Percentiles rank a stretch among this genome's conserved stretches.
phyloP scores from a whole-genome alignment of 2,113 vertebrate species.

The Centrocercus urophasianus region DNA sequence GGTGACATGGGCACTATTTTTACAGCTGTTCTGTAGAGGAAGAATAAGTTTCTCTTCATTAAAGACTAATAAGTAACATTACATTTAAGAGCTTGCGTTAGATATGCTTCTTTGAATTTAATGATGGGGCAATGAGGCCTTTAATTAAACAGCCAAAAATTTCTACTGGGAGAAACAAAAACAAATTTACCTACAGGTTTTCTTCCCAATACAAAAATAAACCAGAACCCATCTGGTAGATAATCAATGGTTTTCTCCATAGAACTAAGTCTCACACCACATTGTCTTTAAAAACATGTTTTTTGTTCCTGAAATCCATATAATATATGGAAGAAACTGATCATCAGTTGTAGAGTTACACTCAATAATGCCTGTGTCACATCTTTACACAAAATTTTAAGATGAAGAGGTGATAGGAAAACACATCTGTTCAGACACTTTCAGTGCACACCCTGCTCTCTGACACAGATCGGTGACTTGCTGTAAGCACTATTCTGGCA shows the following conservation, averaged over 20 bases:
- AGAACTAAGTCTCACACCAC: not conserved
- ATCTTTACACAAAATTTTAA: not conserved
- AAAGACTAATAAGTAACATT: constrained; percentile 89
- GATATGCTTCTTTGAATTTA: constrained; percentile 89
- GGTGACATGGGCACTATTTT: constrained; percentile 81
- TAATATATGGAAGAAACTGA: not conserved
- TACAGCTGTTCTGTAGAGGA: constrained; percentile 82
- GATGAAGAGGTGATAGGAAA: not conserved
- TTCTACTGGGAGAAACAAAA: constrained; percentile 84
- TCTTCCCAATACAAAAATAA: constrained; percentile 15
- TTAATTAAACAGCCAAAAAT: constrained; percentile 87
- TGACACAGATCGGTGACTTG: not conserved
- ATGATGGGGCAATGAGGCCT: constrained; percentile 87
- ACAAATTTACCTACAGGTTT: constrained; percentile 79
- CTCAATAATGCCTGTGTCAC: not conserved
- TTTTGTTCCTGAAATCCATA: not conserved
- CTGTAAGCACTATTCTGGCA: not conserved
- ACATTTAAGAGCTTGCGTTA: constrained; percentile 85
- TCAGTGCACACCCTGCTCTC: not conserved
- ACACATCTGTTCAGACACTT: accelerated
- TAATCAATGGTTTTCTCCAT: constrained; percentile 29
- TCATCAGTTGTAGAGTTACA: not conserved
- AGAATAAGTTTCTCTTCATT: constrained; percentile 85
- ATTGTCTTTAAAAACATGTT: not conserved
- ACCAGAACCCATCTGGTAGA: constrained; percentile 64